These are phyloP conservation scores for Corapipo altera DNA, from an alignment of 2,113 vertebrate genomes.

Conservation along the genomic window DNA sequence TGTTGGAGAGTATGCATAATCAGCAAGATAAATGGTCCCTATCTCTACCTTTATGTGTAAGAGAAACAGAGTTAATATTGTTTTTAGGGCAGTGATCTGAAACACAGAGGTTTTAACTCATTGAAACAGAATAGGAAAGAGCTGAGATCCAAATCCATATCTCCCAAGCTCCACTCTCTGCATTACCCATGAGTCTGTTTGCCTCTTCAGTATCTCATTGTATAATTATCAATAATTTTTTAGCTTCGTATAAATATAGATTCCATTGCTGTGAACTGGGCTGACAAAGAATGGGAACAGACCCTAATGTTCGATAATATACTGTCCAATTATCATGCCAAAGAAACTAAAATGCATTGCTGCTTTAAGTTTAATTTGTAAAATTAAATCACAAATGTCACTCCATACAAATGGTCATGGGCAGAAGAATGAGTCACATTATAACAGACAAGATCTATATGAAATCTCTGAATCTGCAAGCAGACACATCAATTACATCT, in stretches of 20 bases:
- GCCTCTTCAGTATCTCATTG: neutral
- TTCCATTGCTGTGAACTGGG: slow-evolving; percentile 11
- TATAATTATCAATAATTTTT: slow-evolving; percentile 19
- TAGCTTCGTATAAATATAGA: slow-evolving; percentile 26
- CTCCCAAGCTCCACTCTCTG: neutral
- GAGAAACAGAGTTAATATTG: neutral
- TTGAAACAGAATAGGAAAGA: neutral
- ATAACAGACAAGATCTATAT: slow-evolving; percentile 12
- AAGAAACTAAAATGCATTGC: neutral
- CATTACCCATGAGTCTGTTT: neutral
- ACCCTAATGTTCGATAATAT: neutral
- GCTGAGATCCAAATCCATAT: neutral
- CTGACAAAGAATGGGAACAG: neutral
- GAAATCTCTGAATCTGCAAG: slow-evolving; percentile 37
- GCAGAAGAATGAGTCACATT: slow-evolving; percentile 17
- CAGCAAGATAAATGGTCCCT: neutral
- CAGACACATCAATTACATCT: slow-evolving; percentile 24
- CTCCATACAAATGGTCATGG: neutral
- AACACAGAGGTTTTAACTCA: neutral
- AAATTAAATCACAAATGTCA: slow-evolving; percentile 51
- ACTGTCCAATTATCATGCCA: neutral
- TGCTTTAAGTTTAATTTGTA: slow-evolving; percentile 33
- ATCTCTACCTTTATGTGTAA: neutral
- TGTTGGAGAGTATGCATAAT: neutral
- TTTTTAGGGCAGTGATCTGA: neutral